Evolutionary conservation across 1,140 invertebrate species (phyloP).

Genomic region (Drosophila dunni): DNA sequence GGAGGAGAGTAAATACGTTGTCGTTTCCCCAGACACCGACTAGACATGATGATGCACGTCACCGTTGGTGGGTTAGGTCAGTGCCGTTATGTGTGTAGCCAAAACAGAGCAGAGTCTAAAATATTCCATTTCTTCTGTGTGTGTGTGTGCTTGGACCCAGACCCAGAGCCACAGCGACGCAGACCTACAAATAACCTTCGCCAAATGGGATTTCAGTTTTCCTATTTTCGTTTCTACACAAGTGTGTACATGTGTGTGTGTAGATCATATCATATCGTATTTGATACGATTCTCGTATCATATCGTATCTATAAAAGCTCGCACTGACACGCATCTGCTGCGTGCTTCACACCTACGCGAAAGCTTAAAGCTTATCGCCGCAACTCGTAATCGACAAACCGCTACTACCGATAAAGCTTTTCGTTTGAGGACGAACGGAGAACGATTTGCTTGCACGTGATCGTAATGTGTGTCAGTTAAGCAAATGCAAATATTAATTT

Average conservation of each 20-base stretch:
- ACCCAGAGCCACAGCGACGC: conserved; percentile 22
- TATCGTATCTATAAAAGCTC: conserved; percentile 13
- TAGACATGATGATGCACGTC: conserved; percentile 41
- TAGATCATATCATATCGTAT: conserved; percentile 25
- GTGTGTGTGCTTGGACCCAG: conserved; percentile 27
- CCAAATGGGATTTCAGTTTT: conserved; percentile 4
- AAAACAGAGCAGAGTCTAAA: conserved; percentile 23
- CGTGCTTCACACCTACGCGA: conserved; percentile 57
- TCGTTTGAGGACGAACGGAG: not conserved
- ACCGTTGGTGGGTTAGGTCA: conserved; percentile 63
- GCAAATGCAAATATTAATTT: too few species aligned
- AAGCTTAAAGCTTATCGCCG: conserved; percentile 39
- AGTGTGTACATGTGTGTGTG: not conserved
- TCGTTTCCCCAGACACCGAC: conserved; percentile 18
- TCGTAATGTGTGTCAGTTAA: too few species aligned
- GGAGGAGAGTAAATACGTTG: not conserved
- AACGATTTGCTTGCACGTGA: conserved; percentile 59
- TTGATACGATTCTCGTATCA: conserved; percentile 9
- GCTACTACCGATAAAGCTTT: conserved; percentile 28
- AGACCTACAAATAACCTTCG: conserved; percentile 78
- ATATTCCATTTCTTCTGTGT: conserved; percentile 61
- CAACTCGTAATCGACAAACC: too few species aligned
- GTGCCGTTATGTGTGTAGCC: conserved; percentile 33
- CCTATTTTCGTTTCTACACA: conserved; percentile 10
- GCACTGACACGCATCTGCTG: conserved; percentile 44